Conservation (phyloP, 2,113 vertebrate genomes). For the Tursiops truncatus region DNA sequence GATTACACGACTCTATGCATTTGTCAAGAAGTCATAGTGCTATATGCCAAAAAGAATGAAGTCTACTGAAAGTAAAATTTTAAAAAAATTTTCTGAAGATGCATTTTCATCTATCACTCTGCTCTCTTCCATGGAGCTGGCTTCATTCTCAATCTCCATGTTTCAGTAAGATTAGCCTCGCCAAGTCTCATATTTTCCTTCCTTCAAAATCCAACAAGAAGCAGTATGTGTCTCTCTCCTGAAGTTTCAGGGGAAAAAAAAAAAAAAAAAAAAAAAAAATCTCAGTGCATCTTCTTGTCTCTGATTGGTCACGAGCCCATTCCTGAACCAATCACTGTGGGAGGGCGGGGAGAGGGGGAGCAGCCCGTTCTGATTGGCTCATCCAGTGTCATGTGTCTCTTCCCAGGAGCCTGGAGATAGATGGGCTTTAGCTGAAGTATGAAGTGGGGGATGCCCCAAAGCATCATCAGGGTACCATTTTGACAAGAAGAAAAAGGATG, state of each 20-base stretch:
- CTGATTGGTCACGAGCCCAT: neutral
- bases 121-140: neutral
- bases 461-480: neutral
- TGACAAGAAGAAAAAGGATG: neutral
- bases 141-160: neutral
- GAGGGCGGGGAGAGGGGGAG: too few relatives aligned
- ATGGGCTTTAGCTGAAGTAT: too few relatives aligned
- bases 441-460: neutral
- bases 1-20: rapidly evolving
- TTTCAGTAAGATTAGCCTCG: too few relatives aligned
- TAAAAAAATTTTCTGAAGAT: neutral
- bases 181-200: neutral
- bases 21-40: too few relatives aligned
- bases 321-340: neutral
- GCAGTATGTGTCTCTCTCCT: neutral
- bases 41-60: neutral
- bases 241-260: neutral
- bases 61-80: neutral
- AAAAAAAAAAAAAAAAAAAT: neutral
- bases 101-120: neutral
- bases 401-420: neutral
- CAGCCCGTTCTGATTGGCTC: neutral
- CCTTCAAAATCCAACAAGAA: neutral
- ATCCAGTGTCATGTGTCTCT: neutral
- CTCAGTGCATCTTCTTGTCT: rapidly evolving